These are phyloP conservation scores for Andrena chrysosceles DNA, from an alignment of 2,888 invertebrate species.

Conservation along the genomic window DNA sequence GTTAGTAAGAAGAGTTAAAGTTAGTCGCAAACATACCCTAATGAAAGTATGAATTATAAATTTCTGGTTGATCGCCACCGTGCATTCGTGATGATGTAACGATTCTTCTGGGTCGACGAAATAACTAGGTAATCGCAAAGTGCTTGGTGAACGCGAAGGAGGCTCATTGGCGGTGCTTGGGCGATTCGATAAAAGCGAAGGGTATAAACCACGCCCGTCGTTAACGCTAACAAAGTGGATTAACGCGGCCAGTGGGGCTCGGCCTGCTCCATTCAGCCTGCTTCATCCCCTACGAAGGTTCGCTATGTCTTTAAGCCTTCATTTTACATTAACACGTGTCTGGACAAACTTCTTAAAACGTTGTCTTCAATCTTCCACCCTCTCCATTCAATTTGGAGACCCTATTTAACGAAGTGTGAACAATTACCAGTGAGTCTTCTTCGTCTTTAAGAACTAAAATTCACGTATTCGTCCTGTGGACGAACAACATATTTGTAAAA, in stretches of 20 bases:
- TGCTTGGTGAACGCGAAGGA: conserved; percentile 41
- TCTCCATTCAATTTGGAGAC: conserved; percentile 4
- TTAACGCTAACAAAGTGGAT: conserved; percentile 75
- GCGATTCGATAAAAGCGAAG: conserved; percentile 68
- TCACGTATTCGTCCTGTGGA: too few species aligned
- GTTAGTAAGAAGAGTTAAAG: too few species aligned
- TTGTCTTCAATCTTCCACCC: conserved; percentile 28
- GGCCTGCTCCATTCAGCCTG: conserved; percentile 18
- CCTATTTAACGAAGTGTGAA: conserved; percentile 4
- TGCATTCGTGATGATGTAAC: neutral
- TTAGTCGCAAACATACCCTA: neutral
- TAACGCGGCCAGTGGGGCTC: conserved; percentile 55
- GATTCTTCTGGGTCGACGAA: neutral
- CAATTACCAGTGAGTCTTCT: neutral
- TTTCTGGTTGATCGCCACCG: neutral
- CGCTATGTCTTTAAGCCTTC: neutral
- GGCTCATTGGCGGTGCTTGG: conserved; percentile 51
- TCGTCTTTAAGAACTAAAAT: too few species aligned
- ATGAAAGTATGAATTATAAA: neutral
- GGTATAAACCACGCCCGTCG: conserved; percentile 68
- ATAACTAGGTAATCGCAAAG: conserved; percentile 54
- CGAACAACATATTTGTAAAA: too few species aligned
- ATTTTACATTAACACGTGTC: neutral
- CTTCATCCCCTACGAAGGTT: conserved; percentile 19
- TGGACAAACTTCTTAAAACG: conserved; percentile 26